Base-by-base conservation (phyloP, 2,888 invertebrate species). In the Sminthurinus aureus region DNA sequence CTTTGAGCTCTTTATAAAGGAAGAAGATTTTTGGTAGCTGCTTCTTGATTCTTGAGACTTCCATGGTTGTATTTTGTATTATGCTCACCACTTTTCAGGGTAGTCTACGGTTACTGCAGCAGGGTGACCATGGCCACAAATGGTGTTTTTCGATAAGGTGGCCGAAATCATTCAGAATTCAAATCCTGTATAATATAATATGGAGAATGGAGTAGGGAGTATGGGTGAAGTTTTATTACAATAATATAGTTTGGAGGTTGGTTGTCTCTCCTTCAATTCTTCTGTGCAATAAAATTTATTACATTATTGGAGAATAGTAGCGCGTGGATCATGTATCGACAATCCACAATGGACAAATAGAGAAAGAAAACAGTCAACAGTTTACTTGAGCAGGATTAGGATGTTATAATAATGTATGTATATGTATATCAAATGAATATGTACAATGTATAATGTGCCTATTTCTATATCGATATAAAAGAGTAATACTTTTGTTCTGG, bases 81-180 rank as follows among this genome's bases (percentile, higher is more conserved):
- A 38, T 58, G 20, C 58, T 52, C 52, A 76, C 76, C 76, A 58
- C 24, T 20, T 15, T 50, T 26, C 52, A 58, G 80, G 80, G 73
- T 50, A 73, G 52, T 22, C 58, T 18, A 38, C 66, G 74, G 81
- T 74, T 74, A 38, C 13, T 13, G 12, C 3, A 24, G 67, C 52
- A 75, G 79, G 83, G 83, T 83, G 83, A 79, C 75, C 83, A 83
- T 64, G 79, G 83, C 83, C 83, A 83, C 79, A 83, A 83, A 22
- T 67, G 83, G 75, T 74, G 83, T 58, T 83, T 81, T 78, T 73
- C 78, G 73, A 66, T 83, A 78, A 78, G 83, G 83, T 83, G 83
- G 83, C 58, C 83, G 58, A 38, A 38, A 38, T 38, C 6, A 78
- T 69, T 71, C 80, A 15, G 80, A 71, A n/a, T 71, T 71, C 76